Evolutionary conservation across 2,113 vertebrate genomes (phyloP).

Genomic region (Oncorhynchus tshawytscha): DNA sequence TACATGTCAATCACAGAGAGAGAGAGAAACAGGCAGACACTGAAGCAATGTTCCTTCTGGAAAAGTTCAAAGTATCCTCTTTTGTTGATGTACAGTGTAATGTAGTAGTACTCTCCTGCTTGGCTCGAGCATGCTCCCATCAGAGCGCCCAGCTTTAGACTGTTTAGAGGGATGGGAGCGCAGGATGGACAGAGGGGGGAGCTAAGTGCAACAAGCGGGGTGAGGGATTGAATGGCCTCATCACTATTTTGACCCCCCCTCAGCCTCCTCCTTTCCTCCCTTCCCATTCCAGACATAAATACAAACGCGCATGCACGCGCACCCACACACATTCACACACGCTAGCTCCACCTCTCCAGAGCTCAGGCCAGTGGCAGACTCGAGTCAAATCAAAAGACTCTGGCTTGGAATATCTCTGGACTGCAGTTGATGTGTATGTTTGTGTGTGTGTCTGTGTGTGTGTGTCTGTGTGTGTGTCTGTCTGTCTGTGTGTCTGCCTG

Average conservation of each 20-base stretch:
- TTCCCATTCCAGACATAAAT: not conserved
- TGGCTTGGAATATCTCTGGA: not conserved
- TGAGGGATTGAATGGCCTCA: constrained; percentile 7
- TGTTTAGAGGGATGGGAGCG: constrained; percentile 13
- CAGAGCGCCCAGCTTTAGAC: constrained; percentile 10
- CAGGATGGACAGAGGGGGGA: not conserved
- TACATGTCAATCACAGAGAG: not conserved
- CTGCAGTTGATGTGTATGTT: not conserved
- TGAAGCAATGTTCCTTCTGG: not conserved
- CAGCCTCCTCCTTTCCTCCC: not conserved
- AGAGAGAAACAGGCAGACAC: not conserved
- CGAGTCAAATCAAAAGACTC: not conserved
- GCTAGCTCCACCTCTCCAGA: not conserved
- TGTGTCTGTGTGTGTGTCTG: too few species aligned
- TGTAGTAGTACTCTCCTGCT: not conserved
- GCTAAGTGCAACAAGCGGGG: not conserved
- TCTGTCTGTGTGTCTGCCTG: not conserved
- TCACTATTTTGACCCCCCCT: constrained; percentile 11
- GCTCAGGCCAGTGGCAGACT: not conserved
- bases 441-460: not conserved
- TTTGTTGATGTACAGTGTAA: not conserved
- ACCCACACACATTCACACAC: constrained; percentile 8
- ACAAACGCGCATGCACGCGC: not conserved
- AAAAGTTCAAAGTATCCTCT: not conserved
- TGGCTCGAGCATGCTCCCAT: not conserved